Base-by-base conservation (phyloP, 2,888 invertebrate genomes). In the Drosophila paracracens region DNA sequence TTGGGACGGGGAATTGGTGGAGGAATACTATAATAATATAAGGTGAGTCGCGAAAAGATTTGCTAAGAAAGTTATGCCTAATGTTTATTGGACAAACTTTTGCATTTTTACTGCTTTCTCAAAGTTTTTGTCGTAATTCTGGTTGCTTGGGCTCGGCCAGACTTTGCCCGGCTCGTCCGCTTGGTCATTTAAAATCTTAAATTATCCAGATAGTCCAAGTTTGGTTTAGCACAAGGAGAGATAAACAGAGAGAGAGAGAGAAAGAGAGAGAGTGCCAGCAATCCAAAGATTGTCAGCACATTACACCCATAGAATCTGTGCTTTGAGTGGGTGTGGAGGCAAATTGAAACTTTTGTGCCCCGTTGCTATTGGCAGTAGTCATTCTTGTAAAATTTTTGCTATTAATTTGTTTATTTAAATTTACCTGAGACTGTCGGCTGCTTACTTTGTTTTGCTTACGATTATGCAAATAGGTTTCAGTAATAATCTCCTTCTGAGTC, bases 31-130 rank as follows among this genome's bases (percentile, higher is more conserved):
- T 31, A 71, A 66, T 66, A 79, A 59, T 74, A 68, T 60, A 72
- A 88, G 82, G 80, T 88, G 76, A 83, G 80, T 68, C 68, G 76
- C 70, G 62, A 66, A 69, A 75, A 74, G 70, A 61, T 70, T 63
- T 67, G 52, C 69, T 29, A 68, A 72, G 62, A 85, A 81, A 87
- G 82, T 84, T 86, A 68, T 83, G 76, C 86, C 81, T 88, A 85
- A 88, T 86, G 86, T 88, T 87, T 88, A 87, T 86, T 87, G 86
- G 86, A 43, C 67, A 88, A 86, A 87, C 82, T 87, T 85, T 88
- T 88, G 73, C 76, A 86, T 88, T 87, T 88, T 84, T 88, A 82
- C 87, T 83, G 84, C 79, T 89, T 87, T 79, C 59, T 31, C 56
- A 77, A 84, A 82, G 70, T 82, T 88, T 69, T 25, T 52, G 33